Evolutionary conservation across 1,140 invertebrate genomes (phyloP), one percentile per base, ranked within the genome.

Genomic region (Aplysia californica): DNA sequence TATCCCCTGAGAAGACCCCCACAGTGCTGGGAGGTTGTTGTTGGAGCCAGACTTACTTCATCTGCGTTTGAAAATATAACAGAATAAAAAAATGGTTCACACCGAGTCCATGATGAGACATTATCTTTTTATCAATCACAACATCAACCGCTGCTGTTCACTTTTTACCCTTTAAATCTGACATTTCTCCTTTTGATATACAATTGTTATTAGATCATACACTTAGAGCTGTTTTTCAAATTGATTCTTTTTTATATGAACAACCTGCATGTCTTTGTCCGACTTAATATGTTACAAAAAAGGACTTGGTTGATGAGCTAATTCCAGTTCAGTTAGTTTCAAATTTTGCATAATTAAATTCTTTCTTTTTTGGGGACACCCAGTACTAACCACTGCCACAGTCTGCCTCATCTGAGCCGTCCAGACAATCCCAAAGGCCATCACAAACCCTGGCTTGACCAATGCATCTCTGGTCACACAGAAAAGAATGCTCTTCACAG

Each of bases 351-450:
- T n/a, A n/a, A n/a, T n/a, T n/a, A n/a, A n/a, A n/a, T n/a, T n/a
- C n/a, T n/a, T n/a, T n/a, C n/a, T n/a, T n/a, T n/a, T n/a, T n/a
- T n/a, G n/a, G n/a, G n/a, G n/a, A n/a, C n/a, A n/a, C n/a, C n/a
- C n/a, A n/a, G n/a, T n/a, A n/a, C n/a, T n/a, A n/a, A n/a, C n/a
- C n/a, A n/a, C n/a, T n/a, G n/a, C n/a, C 23, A 55, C 70, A 72
- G 33, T 61, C 61, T 0, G 5, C 33, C 56, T 72, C 70, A 72
- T 72, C 70, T 10, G 70, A 61, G 23, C 70, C 70, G 41, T 72
- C 70, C 33, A 33, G 39, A 26, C 70, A 72, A 21, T 72, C 70
- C 70, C 56, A 61, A 26, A 36, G 20, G 10, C 70, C 70, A 61
- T 72, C 70, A 61, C 70, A 72, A 1, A 61, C 10, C 70, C 70